These are phyloP conservation scores for Formica exsecta DNA, from an alignment of 1,140 invertebrate species.

Conservation along the genomic window DNA sequence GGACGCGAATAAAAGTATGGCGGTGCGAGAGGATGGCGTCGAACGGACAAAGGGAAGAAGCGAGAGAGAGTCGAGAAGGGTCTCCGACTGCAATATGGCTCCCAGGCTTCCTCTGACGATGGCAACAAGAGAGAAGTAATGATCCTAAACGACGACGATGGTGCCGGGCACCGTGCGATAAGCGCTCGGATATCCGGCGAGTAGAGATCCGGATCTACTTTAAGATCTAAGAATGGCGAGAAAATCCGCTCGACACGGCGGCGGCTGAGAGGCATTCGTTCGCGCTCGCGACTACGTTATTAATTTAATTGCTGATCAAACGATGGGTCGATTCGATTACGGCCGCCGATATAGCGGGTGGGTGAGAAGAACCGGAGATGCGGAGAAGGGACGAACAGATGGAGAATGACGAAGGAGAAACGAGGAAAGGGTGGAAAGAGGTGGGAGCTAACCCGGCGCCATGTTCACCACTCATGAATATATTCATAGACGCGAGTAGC, in stretches of 20 bases:
- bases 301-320: slow-evolving; percentile 63
- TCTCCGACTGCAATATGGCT: slow-evolving; percentile 60
- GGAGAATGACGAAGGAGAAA: slow-evolving; percentile 11
- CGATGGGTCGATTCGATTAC: slow-evolving; percentile 57
- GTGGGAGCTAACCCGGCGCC: slow-evolving; percentile 47
- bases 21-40: neutral
- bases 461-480: slow-evolving; percentile 71
- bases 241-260: slow-evolving; percentile 15
- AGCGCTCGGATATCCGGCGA: slow-evolving; percentile 43
- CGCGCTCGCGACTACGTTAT: slow-evolving; percentile 26
- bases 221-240: slow-evolving; percentile 12
- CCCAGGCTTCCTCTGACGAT: slow-evolving; percentile 41
- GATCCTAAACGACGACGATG: slow-evolving; percentile 49
- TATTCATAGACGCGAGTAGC: slow-evolving; percentile 67
- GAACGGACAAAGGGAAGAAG: slow-evolving; percentile 16
- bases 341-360: neutral
- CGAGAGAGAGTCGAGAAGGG: neutral
- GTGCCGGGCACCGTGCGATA: slow-evolving; percentile 31
- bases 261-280: neutral
- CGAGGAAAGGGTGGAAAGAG: slow-evolving; percentile 30
- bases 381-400: slow-evolving; percentile 26
- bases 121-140: slow-evolving; percentile 54
- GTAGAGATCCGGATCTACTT: slow-evolving; percentile 22
- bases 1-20: slow-evolving; percentile 51
- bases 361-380: slow-evolving; percentile 6